Conservation (phyloP, 2,797 vertebrate genomes). For the Fratercula arctica region DNA sequence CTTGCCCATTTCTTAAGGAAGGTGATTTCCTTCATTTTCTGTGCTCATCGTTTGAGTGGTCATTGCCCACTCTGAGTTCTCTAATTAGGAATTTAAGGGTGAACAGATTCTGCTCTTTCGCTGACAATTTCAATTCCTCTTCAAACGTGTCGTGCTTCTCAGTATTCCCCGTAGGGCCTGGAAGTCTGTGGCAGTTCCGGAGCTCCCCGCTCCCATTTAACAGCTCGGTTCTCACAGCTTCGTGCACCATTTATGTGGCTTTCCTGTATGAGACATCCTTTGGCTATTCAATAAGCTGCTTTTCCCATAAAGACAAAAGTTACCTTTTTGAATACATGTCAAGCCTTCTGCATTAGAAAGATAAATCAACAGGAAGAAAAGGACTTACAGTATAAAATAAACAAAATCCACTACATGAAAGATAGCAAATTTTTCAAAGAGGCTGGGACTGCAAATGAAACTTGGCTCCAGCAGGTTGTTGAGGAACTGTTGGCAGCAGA, state of each 20-base stretch:
- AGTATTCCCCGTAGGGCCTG: slow-evolving; percentile 18
- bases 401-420: slow-evolving; percentile 15
- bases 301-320: slow-evolving; percentile 65
- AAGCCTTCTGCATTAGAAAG: slow-evolving; percentile 51
- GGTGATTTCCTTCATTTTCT: background rate
- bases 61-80: slow-evolving; percentile 22
- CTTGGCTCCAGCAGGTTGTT: slow-evolving; percentile 14
- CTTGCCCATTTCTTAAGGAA: slow-evolving; percentile 3
- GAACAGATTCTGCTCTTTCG: slow-evolving; percentile 54
- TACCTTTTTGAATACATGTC: slow-evolving; percentile 60
- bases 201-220: slow-evolving; percentile 42
- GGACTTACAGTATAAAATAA: slow-evolving; percentile 56
- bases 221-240: slow-evolving; percentile 55
- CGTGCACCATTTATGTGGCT: slow-evolving; percentile 47
- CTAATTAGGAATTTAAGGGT: slow-evolving; percentile 60
- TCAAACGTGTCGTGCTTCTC: slow-evolving; percentile 53
- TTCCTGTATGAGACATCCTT: slow-evolving; percentile 45
- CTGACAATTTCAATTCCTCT: slow-evolving; percentile 59
- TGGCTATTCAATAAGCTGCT: slow-evolving; percentile 59
- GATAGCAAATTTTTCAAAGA: slow-evolving; percentile 14
- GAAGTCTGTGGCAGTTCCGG: slow-evolving; percentile 62
- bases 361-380: slow-evolving; percentile 56
- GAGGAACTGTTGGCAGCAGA: background rate
- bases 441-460: background rate
- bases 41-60: slow-evolving; percentile 32